Evolutionary conservation across 2,888 invertebrate genomes (phyloP), one percentile per base, ranked within the genome.

Genomic region (Amaurobius ferox): DNA sequence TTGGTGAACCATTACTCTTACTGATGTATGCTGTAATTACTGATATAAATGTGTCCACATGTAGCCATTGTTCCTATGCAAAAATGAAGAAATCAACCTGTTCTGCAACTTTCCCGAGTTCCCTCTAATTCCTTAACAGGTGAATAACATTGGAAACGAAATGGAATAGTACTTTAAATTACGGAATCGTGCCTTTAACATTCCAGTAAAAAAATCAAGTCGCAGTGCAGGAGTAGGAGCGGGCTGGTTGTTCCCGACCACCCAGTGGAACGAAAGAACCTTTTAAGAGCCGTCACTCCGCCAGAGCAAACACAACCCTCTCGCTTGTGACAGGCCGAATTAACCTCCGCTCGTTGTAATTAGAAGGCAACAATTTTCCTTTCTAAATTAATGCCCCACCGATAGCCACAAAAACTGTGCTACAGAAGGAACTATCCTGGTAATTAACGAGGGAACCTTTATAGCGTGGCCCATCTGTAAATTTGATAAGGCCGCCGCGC

Each of bases 351-450:
- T 70, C 62, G 40, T 55, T 39, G 55, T 85, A 85, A 85, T 85
- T 77, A 85, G 83, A 77, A 85, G 83, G 83, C 83, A 72, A 78
- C 83, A 85, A 85, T 85, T 85, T 85, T 72, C 77, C 83, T 67
- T 55, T 39, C 83, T 55, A 85, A 83, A 85, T 85, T 77, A 85
- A 85, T 77, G 83, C 72, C 72, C 70, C 55, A 67, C 64, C 73
- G 48, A 55, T 55, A 55, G 35, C 66, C 64, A 23, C 76, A 19
- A 66, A 66, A 66, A 35, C 73, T 64, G 11, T 6, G 61, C 28
- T 32, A 73, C 26, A 16, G 55, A 61, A 40, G 66, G 79, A 39
- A 44, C 74, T 66, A 78, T 81, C 66, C 66, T 30, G 68, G 73
- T 78, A 86, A 86, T 86, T 86, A 86, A 86, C 79, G 35, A 76